Percentiles rank a stretch among this genome's conserved stretches.
Conservation (phyloP, 2,113 vertebrate genomes). For the Ranitomeya variabilis region DNA sequence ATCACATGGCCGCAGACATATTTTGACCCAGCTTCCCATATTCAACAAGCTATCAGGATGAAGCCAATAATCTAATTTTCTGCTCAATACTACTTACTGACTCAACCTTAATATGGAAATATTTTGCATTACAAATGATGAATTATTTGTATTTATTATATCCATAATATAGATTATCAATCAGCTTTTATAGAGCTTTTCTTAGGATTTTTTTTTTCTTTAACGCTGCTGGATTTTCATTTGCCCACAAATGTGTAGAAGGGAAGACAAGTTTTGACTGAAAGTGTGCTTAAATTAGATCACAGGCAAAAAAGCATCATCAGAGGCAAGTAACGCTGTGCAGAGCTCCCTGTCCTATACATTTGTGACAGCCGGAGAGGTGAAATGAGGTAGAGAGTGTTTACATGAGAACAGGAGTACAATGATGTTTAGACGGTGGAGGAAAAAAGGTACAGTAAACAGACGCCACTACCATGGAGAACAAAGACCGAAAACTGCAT, state of each 20-base stretch:
- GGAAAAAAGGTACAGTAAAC: conserved; percentile 21
- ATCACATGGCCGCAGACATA: too few relatives aligned
- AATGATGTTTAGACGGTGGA: conserved; percentile 39
- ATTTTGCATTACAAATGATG: too few relatives aligned
- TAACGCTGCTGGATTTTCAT: neutral
- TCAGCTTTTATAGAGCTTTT: too few relatives aligned
- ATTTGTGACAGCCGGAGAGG: conserved; percentile 47
- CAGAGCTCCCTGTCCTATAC: conserved; percentile 37
- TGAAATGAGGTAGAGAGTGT: conserved; percentile 52
- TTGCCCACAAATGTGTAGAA: conserved; percentile 1
- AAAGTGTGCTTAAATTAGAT: conserved; percentile 1
- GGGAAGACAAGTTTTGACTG: neutral
- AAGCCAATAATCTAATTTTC: too few relatives aligned
- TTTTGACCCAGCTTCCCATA: too few relatives aligned
- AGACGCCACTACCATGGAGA: neutral
- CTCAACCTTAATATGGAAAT: too few relatives aligned
- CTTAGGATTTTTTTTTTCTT: neutral
- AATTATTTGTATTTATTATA: too few relatives aligned
- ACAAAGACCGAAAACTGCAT: neutral
- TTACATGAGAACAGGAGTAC: conserved; percentile 32
- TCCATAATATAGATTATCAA: too few relatives aligned
- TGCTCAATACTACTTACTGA: too few relatives aligned
- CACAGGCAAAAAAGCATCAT: conserved; percentile 18
- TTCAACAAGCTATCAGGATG: too few relatives aligned
- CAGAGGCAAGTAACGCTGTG: conserved; percentile 10